Evolutionary conservation across 2,797 vertebrate species (phyloP).

Genomic region (Denticeps clupeoides): DNA sequence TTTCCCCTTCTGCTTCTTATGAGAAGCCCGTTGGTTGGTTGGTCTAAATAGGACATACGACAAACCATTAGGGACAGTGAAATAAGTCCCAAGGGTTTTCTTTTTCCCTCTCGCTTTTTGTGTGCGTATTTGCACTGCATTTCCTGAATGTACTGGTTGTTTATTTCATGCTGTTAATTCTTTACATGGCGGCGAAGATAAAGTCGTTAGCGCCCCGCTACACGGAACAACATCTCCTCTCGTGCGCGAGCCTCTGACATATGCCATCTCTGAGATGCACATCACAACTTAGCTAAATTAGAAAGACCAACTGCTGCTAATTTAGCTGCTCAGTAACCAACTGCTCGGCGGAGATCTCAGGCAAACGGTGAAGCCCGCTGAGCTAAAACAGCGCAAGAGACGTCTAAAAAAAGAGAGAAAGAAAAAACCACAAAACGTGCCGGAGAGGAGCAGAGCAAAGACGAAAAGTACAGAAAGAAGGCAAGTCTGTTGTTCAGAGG

Average conservation of each 20-base stretch:
- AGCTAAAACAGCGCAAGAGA: background rate
- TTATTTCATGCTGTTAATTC: too few species aligned
- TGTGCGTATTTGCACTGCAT: too few species aligned
- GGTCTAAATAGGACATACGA: constrained; percentile 3
- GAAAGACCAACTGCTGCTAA: constrained; percentile 23
- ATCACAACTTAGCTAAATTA: constrained; percentile 10
- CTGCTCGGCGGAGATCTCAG: constrained; percentile 16
- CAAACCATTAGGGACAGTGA: too few species aligned
- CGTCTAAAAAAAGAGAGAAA: too few species aligned
- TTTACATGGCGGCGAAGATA: too few species aligned
- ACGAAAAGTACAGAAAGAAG: too few species aligned
- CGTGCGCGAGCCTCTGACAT: background rate
- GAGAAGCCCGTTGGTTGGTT: background rate
- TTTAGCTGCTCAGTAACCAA: constrained; percentile 19
- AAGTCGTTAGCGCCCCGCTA: too few species aligned
- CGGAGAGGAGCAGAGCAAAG: background rate
- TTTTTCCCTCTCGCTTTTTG: too few species aligned
- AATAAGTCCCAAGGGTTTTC: too few species aligned
- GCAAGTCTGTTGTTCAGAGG: too few species aligned
- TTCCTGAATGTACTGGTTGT: too few species aligned
- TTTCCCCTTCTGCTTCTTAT: background rate
- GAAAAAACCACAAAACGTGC: background rate
- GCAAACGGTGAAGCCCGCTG: constrained; percentile 9
- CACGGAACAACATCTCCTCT: too few species aligned
- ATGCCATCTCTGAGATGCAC: background rate